Conservation (phyloP, 2,113 vertebrate genomes). For the Martes martes region DNA sequence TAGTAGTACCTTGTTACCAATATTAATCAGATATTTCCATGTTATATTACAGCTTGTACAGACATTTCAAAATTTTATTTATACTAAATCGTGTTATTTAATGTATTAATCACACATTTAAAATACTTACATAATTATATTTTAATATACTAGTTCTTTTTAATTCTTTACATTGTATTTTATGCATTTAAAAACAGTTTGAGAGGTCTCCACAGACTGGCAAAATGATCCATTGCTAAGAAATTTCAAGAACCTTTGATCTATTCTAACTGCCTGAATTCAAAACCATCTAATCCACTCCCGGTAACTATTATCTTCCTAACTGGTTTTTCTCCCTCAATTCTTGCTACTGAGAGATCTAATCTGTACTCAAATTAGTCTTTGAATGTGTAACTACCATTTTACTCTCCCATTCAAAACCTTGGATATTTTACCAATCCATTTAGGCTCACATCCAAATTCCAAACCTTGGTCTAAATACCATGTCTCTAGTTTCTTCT, state of each 20-base stretch:
- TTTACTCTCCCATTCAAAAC: background rate
- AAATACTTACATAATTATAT: background rate
- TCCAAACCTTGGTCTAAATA: background rate
- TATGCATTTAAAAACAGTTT: background rate
- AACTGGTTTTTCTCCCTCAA: background rate
- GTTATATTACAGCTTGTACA: background rate
- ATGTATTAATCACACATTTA: background rate
- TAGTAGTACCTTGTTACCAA: background rate
- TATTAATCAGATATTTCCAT: background rate
- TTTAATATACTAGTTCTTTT: background rate
- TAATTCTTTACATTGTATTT: background rate
- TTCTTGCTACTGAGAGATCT: background rate
- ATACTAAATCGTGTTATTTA: background rate
- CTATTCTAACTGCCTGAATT: background rate
- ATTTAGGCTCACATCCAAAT: background rate
- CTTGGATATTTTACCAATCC: background rate
- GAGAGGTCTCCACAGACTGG: background rate
- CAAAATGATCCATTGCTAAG: background rate
- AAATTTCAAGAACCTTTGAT: background rate
- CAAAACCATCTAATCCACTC: background rate
- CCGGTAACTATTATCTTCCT: background rate
- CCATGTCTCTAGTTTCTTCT: background rate
- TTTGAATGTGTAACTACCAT: background rate
- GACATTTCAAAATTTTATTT: background rate
- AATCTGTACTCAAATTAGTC: background rate